phyloP scores from a whole-genome alignment of 2,113 vertebrate genomes.

The Porphyrio hochstetteri region DNA sequence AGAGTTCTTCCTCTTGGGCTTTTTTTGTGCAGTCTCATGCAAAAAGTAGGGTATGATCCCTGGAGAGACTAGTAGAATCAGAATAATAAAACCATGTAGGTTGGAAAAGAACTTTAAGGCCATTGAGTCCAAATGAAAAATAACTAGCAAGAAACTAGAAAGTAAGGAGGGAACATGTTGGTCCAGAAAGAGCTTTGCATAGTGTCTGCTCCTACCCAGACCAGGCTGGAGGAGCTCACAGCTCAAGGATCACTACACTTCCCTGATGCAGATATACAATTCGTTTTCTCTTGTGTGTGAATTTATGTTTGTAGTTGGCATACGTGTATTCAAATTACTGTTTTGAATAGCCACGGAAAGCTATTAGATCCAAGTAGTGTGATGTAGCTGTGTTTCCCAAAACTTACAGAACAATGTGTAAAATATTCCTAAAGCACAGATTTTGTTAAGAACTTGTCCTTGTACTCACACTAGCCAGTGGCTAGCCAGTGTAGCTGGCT shows the following conservation, averaged over 20 bases:
- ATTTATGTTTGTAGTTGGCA: neutral
- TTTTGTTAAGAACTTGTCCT: neutral
- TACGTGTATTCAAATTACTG: accelerated
- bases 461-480: neutral
- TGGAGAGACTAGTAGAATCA: neutral
- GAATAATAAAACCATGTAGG: neutral
- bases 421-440: neutral
- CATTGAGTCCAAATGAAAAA: neutral
- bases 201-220: neutral
- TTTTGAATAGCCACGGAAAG: neutral
- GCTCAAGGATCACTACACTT: neutral
- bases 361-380: neutral
- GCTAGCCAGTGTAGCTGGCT: neutral
- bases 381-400: neutral
- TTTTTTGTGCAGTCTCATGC: neutral
- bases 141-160: neutral
- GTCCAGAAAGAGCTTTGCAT: neutral
- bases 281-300: neutral
- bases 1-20: neutral
- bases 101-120: neutral
- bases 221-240: neutral
- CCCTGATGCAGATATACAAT: neutral
- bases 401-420: neutral
- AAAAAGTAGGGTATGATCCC: neutral
- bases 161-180: neutral